Evolutionary conservation across 2,888 invertebrate genomes (phyloP), one percentile per base, ranked within the genome.

Genomic region (Ariolimax columbianus): DNA sequence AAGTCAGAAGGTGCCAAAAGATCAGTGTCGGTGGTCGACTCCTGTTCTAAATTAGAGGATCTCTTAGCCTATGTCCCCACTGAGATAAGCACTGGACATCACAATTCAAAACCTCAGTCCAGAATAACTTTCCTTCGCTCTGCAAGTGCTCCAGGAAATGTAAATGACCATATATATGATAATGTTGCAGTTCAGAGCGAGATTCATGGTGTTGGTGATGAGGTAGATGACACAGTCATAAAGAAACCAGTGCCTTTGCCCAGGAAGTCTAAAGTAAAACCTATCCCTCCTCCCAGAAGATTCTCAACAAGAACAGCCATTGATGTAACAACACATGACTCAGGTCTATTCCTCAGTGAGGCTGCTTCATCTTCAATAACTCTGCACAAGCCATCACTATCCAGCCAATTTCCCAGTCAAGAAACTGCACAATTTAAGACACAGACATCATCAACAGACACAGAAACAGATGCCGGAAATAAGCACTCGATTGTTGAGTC

Each of bases 181-280:
- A 73, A 73, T 43, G 23, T 47, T 73, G 30, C 47, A n/a, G 19
- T n/a, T 73, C 38, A n/a, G 14, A 43, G 11, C 6, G 26, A 73
- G 14, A 9, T n/a, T 73, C 14, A 3, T 7, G 30, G 1, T 30
- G 40, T 23, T 17, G 4, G 17, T 73, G n/a, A 73, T 43, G n/a
- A 73, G 30, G 17, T n/a, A 43, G 43, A 73, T 73, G 43, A 30
- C n/a, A 0, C 47, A 6, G 30, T 17, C 30, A 26, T 40, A 26
- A 82, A 36, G 43, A 82, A 33, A 38, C 82, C 82, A n/a, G 82
- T 82, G 55, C 82, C 82, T 38, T 40, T 55, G n/a, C 82, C 82
- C 36, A 51, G 82, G 17, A 82, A 73, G 36, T 51, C 43, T 9
- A 68, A 47, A 33, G 70, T 43, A 47, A 81, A 81, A 70, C 81